A percentile compares a stretch with the other conserved stretches of the same genome.
phyloP scores from a whole-genome alignment of 1,140 invertebrate species.

The Stratiolaelaps scimitus region DNA sequence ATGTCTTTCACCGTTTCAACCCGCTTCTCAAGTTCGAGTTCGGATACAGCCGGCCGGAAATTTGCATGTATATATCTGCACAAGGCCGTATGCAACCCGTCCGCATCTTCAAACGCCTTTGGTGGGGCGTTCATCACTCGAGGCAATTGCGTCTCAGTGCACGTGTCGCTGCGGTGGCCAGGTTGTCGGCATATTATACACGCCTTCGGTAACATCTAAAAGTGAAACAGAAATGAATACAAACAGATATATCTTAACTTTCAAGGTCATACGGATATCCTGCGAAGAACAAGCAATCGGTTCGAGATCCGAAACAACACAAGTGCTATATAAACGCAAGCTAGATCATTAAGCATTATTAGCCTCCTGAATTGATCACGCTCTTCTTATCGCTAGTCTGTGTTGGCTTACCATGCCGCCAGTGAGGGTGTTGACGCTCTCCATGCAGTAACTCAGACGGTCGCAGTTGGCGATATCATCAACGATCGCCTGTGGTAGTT shows the following conservation, averaged over 20 bases:
- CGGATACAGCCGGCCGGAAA: conserved; percentile 37
- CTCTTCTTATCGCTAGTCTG: too few species aligned
- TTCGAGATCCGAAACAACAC: too few species aligned
- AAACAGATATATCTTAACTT: too few species aligned
- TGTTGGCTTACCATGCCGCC: background rate
- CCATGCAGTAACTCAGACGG: background rate
- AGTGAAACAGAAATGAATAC: background rate
- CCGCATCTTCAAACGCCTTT: conserved; percentile 28
- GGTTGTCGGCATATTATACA: conserved; percentile 11
- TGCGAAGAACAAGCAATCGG: too few species aligned
- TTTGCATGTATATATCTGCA: conserved; percentile 38
- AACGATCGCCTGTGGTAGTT: background rate
- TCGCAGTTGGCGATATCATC: background rate
- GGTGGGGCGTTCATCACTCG: conserved; percentile 36
- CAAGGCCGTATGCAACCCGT: conserved; percentile 18
- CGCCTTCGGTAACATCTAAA: background rate
- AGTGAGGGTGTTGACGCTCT: conserved; percentile 2
- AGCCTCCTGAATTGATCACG: too few species aligned
- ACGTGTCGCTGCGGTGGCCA: background rate
- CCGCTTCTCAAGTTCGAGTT: conserved; percentile 40
- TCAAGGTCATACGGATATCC: too few species aligned
- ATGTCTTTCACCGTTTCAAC: conserved; percentile 41
- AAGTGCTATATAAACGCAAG: too few species aligned
- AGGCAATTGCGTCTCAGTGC: conserved; percentile 31
- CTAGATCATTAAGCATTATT: too few species aligned